These are phyloP conservation scores for Stegodyphus mimosarum DNA, from an alignment of 1,140 invertebrate species.

Conservation along the genomic window DNA sequence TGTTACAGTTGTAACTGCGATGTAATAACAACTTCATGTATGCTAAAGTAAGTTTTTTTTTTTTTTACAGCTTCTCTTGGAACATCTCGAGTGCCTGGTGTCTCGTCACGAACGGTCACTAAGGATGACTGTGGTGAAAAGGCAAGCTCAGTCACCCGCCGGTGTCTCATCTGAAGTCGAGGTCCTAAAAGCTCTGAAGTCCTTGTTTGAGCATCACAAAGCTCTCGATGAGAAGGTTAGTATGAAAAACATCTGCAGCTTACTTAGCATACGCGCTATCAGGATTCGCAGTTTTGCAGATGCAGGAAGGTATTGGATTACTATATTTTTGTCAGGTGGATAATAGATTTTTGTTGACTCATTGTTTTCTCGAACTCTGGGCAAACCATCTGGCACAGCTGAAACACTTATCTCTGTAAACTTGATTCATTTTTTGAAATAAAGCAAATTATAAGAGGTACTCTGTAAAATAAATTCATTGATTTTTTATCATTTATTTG, in stretches of 20 bases:
- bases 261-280: neutral
- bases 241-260: neutral
- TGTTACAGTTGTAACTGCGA: no score
- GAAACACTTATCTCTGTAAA: no score
- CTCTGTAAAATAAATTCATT: no score
- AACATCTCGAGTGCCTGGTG: conserved; percentile 98
- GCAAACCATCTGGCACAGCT: no score
- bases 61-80: conserved; percentile 85
- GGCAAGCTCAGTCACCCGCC: conserved; percentile 94
- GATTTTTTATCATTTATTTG: no score
- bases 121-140: conserved; percentile 98
- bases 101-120: conserved; percentile 98
- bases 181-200: conserved; percentile 98
- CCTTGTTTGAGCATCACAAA: conserved; percentile 99
- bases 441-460: no score
- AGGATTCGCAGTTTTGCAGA: neutral
- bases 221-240: conserved; percentile 97
- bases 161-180: conserved; percentile 99
- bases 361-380: no score
- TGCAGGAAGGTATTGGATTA: neutral
- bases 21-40: no score
- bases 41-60: no score
- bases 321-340: neutral
- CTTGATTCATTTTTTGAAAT: no score
- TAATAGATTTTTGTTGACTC: neutral